phyloP scores from a whole-genome alignment of 1,140 invertebrate genomes.

The Bemisia tabaci region DNA sequence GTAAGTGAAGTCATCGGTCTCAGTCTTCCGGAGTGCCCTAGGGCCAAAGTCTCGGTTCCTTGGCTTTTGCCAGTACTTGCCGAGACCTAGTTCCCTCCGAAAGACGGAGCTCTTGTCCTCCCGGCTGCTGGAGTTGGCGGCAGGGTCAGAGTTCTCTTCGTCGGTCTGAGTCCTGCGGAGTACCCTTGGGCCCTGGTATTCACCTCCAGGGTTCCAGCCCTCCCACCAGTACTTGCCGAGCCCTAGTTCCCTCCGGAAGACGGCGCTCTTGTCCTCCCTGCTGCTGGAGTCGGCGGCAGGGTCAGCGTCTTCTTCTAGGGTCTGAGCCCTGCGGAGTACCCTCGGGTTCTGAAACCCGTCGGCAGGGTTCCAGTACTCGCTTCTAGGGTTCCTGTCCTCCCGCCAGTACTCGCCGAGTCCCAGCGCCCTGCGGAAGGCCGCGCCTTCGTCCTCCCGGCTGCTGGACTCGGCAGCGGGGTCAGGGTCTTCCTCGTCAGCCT shows the following conservation, averaged over 20 bases:
- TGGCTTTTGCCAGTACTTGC: not conserved
- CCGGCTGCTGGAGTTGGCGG: not conserved
- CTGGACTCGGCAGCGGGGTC: not conserved
- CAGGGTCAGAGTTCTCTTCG: not conserved
- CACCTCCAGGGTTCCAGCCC: not conserved
- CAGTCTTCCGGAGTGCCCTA: too few relatives aligned
- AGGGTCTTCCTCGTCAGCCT: not conserved
- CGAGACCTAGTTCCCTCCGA: not conserved
- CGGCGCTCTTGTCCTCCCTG: not conserved
- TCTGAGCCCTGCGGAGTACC: too few relatives aligned
- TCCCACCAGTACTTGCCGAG: not conserved
- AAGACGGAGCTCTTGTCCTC: not conserved
- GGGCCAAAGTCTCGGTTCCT: too few relatives aligned
- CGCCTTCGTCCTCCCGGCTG: not conserved
- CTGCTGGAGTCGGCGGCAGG: not conserved
- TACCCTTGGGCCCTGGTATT: too few relatives aligned
- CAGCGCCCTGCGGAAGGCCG: not conserved
- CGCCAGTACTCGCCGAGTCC: not conserved
- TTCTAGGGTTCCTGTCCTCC: not conserved
- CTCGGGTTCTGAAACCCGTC: too few relatives aligned
- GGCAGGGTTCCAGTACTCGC: not conserved
- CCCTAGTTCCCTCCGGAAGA: not conserved
- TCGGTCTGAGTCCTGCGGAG: too few relatives aligned
- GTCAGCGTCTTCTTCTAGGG: not conserved
- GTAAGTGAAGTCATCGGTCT: too few relatives aligned